phyloP scores from a whole-genome alignment of 2,888 invertebrate genomes.

The Anthophora plumipes region DNA sequence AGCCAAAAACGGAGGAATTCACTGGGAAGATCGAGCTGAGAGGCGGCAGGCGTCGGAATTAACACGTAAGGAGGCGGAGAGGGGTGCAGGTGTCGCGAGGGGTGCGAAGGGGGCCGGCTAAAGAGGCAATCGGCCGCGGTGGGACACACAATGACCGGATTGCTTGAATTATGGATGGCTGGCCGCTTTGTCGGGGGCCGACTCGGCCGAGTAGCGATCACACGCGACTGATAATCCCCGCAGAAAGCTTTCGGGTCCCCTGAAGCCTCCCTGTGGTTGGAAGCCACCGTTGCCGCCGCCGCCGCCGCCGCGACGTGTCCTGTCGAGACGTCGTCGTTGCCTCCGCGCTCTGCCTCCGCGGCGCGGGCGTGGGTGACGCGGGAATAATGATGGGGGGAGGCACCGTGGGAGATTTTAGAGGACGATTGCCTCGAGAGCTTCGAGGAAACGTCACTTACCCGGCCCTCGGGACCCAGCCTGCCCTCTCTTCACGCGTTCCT shows the following conservation, averaged over 20 bases:
- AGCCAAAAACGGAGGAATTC: no score
- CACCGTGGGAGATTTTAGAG: constrained; percentile 70
- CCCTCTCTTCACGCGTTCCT: no score
- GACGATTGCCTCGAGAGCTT: constrained; percentile 70
- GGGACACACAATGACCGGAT: constrained; percentile 77
- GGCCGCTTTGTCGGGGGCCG: constrained; percentile 78
- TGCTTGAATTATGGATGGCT: constrained; percentile 83
- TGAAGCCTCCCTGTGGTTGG: constrained; percentile 21
- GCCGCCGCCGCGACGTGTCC: constrained; percentile 11
- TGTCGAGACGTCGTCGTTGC: constrained; percentile 6
- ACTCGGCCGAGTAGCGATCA: constrained; percentile 75
- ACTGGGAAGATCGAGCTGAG: no score
- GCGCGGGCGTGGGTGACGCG: constrained; percentile 70
- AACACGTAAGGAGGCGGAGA: constrained; percentile 68
- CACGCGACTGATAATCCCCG: constrained; percentile 80
- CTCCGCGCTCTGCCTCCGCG: constrained; percentile 25
- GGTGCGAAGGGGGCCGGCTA: constrained; percentile 53
- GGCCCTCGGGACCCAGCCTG: no score
- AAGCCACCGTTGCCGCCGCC: background rate
- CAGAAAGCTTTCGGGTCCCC: constrained; percentile 65
- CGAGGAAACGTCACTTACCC: constrained; percentile 70
- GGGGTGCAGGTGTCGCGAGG: constrained; percentile 50
- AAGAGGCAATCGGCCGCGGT: constrained; percentile 77
- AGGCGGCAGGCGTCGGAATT: constrained; percentile 55
- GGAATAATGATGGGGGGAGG: constrained; percentile 67